These are phyloP conservation scores for Palythoa grandis DNA, from an alignment of 92 coral and sea anemone genomes.

Conservation along the genomic window DNA sequence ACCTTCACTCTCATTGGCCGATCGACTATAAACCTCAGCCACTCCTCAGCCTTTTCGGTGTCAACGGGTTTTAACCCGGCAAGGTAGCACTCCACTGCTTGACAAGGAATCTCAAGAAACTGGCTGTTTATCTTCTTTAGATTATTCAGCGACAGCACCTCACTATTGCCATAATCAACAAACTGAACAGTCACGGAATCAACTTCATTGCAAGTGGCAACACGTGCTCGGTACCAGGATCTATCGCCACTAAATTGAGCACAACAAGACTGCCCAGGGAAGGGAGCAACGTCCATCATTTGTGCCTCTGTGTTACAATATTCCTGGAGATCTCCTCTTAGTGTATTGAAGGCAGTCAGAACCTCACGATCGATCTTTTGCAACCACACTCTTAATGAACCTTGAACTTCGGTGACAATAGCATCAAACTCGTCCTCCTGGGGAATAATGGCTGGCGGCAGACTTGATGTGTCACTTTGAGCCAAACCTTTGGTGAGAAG, in stretches of 20 bases:
- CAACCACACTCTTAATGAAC: constrained; percentile 76
- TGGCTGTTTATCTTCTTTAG: constrained; percentile 51
- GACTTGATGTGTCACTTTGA: not conserved
- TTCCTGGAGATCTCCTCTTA: constrained; percentile 57
- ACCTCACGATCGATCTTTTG: constrained; percentile 60
- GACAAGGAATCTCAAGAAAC: constrained; percentile 67
- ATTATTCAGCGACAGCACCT: constrained; percentile 53
- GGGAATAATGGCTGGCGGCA: constrained; percentile 50
- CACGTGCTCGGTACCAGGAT: constrained; percentile 83
- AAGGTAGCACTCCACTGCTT: constrained; percentile 72
- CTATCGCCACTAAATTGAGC: constrained; percentile 71
- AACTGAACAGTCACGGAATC: constrained; percentile 61
- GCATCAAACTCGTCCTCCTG: constrained; percentile 64
- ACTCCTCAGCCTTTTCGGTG: constrained; percentile 53
- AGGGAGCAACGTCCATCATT: constrained; percentile 27
- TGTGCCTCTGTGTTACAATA: constrained; percentile 57
- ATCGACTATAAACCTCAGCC: constrained; percentile 55
- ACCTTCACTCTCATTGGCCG: constrained; percentile 65
- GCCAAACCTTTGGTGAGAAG: constrained; percentile 47
- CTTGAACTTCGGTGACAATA: constrained; percentile 64
- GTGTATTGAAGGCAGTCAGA: constrained; percentile 27
- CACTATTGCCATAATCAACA: constrained; percentile 86
- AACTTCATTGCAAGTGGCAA: constrained; percentile 46
- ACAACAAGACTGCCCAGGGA: constrained; percentile 69
- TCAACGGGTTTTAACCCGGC: constrained; percentile 59